Percentiles rank a stretch among this genome's conserved stretches.
Conservation (phyloP, 2,113 vertebrate species). For the Polypterus senegalus region DNA sequence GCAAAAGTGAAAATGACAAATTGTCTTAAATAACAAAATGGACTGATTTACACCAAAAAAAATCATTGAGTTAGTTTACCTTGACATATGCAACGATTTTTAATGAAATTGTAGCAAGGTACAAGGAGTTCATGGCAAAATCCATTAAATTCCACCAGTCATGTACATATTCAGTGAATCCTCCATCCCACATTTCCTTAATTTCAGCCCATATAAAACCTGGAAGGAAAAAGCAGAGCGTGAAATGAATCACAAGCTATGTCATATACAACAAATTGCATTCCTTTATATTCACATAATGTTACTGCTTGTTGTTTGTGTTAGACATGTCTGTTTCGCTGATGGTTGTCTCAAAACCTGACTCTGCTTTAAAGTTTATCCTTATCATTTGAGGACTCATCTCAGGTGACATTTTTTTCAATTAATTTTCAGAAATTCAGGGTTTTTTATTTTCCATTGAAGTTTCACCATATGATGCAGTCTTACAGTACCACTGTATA, state of each 20-base stretch:
- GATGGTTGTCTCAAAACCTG: too few relatives aligned
- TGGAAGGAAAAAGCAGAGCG: conserved; percentile 29
- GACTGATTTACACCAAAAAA: background rate
- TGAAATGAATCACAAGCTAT: background rate
- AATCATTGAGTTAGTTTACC: conserved; percentile 44
- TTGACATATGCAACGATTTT: conserved; percentile 93
- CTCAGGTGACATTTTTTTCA: too few relatives aligned
- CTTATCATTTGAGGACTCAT: too few relatives aligned
- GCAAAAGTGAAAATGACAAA: too few relatives aligned
- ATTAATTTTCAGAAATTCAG: too few relatives aligned
- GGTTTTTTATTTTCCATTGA: too few relatives aligned
- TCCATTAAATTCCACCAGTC: conserved; percentile 98
- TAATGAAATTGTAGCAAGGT: conserved; percentile 88
- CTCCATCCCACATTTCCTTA: conserved; percentile 95
- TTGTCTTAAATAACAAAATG: background rate
- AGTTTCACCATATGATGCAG: too few relatives aligned
- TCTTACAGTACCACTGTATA: too few relatives aligned
- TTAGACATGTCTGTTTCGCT: too few relatives aligned
- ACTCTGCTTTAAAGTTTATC: too few relatives aligned
- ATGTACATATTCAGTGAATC: conserved; percentile 87
- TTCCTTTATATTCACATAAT: background rate
- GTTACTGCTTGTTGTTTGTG: too few relatives aligned
- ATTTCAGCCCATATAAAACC: conserved; percentile 97
- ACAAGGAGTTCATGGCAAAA: conserved; percentile 94
- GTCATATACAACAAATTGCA: conserved; percentile 7